phyloP scores from a whole-genome alignment of 2,797 vertebrate genomes.

The Graptemys geographica region DNA sequence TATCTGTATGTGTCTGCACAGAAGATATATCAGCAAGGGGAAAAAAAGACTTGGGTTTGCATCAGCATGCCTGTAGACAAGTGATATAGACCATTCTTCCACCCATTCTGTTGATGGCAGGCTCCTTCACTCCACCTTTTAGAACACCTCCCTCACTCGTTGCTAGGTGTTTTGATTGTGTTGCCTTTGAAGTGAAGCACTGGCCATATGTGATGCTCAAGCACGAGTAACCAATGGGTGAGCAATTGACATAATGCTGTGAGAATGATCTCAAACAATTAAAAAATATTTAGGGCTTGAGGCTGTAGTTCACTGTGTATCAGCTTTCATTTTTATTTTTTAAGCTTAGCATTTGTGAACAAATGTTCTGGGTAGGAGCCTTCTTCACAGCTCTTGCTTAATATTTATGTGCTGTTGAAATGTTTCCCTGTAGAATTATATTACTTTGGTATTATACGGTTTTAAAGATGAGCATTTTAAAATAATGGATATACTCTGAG shows the following conservation, averaged over 20 bases:
- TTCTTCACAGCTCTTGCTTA: not conserved
- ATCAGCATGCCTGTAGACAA: not conserved
- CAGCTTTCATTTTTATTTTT: not conserved
- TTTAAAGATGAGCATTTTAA: not conserved
- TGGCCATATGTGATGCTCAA: not conserved
- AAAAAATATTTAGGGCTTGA: not conserved
- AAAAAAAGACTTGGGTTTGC: not conserved
- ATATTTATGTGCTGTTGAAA: not conserved
- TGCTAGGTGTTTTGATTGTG: not conserved
- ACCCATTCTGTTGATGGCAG: not conserved
- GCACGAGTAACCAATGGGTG: not conserved
- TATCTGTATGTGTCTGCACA: not conserved
- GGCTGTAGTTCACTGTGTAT: not conserved
- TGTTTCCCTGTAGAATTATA: not conserved
- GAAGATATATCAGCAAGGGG: not conserved
- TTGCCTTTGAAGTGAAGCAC: not conserved
- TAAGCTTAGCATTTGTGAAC: not conserved
- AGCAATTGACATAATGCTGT: not conserved
- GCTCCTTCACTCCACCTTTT: not conserved
- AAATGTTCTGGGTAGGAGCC: fast-evolving
- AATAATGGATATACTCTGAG: not conserved
- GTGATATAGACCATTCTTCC: not conserved
- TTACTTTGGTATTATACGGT: not conserved
- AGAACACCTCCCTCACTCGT: not conserved
- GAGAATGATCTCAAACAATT: not conserved